Evolutionary conservation across 1,140 invertebrate species (phyloP), one percentile per base, ranked within the genome.

Genomic region (Scaptomyza pallida): DNA sequence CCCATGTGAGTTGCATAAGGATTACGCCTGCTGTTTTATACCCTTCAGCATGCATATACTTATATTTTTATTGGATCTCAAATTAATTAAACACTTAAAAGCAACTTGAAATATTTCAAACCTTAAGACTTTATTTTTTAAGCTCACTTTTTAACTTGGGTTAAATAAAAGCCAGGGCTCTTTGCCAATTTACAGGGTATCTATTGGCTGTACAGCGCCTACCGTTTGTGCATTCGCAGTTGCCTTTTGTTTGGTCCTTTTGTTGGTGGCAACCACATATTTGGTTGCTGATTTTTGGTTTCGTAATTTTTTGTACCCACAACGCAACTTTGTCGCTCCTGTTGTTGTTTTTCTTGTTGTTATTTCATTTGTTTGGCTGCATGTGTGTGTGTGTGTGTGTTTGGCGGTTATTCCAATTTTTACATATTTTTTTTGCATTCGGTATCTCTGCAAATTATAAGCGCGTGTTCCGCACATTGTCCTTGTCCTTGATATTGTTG

Each of bases 201-300:
- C 17, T 35, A 4, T 4, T 2, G 5, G 35, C 13, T 9, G 35
- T 13, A 8, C 43, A n/a, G 21, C 33, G 5, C 12, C n/a, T 2
- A 15, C 8, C 8, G 16, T 1, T 30, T 62, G 21, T 44, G 60
- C 43, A 54, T 9, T 47, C 35, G n/a, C 67, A 50, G 41, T 51
- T 50, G 41, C 65, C 47, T 80, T 89, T 64, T 86, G 77, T 86
- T 86, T 30, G 63, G 74, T 75, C 71, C 78, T 88, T 88, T 86
- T 86, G 82, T 86, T 82, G 82, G 74, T 75, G 78, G 65, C 78
- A 79, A 89, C 86, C 86, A 86, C 86, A 85, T 85, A 89, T 89
- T 89, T 86, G 86, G 86, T 89, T 89, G 86, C 78, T 89, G 86
- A 89, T 89, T 89, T 89, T 86, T 89, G 86, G 86, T 89, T 89